Evolutionary conservation across 2,113 vertebrate genomes (phyloP).

Genomic region (Sialia sialis): DNA sequence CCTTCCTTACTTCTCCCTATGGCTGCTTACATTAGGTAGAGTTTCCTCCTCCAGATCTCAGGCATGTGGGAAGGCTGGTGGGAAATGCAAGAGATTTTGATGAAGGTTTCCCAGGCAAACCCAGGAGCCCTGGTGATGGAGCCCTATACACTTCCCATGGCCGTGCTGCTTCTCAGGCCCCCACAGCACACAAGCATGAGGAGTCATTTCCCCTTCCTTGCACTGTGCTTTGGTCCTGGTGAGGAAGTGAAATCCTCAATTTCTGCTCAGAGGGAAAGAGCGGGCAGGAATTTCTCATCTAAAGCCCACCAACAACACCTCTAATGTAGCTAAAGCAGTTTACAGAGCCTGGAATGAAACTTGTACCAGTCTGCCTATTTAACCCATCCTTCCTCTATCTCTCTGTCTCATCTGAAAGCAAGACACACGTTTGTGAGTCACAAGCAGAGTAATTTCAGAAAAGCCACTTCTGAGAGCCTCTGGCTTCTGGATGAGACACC

Average conservation of each 20-base stretch:
- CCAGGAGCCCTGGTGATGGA: neutral
- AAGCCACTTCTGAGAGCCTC: neutral
- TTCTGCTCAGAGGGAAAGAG: neutral
- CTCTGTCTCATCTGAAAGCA: neutral
- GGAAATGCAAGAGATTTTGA: neutral
- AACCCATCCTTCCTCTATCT: neutral
- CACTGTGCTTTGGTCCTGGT: neutral
- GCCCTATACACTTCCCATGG: rapidly evolving
- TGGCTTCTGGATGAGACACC: neutral
- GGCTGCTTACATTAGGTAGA: rapidly evolving
- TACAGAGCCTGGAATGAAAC: neutral
- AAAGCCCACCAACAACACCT: neutral
- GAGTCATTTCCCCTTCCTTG: neutral
- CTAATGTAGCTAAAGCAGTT: neutral
- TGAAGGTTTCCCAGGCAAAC: neutral
- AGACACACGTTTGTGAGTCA: constrained; percentile 25
- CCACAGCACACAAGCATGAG: neutral
- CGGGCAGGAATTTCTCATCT: neutral
- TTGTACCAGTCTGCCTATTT: neutral
- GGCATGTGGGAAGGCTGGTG: neutral
- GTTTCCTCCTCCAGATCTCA: neutral
- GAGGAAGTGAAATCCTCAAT: neutral
- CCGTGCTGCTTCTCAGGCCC: neutral
- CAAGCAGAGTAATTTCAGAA: neutral
- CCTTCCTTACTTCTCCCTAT: neutral